Base-by-base conservation (phyloP, 1,140 invertebrate species). In the Ridgeia piscesae region DNA sequence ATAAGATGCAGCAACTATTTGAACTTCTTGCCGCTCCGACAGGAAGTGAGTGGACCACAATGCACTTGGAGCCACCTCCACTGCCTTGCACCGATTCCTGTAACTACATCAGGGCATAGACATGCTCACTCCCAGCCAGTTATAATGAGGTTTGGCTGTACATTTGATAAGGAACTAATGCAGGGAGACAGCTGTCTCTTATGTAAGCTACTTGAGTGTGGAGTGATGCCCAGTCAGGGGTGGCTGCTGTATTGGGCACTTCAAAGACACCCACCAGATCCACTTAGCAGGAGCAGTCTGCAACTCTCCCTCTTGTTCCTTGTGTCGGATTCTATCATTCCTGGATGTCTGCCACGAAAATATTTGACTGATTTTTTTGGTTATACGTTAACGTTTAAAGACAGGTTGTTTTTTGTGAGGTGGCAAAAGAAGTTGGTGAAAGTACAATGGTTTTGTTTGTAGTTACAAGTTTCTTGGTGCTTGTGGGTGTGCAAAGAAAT, bases 101-200 rank as follows among this genome's bases (percentile, higher is more conserved):
- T 77, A 77, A 77, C 58, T 17, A 77, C 58, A 77, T 77, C 58
- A 77, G 58, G 58, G 27, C 2, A 31, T 77, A 77, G 58, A 77
- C 58, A 77, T 77, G 58, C 27, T 77, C 27, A 2, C 58, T 77
- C 27, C 17, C 58, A 77, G 58, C 58, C 58, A 77, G 58, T 77
- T 77, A 77, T 77, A 77, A 77, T 77, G 58, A 77, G 58, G 58
- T 77, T 77, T 77, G 58, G 58, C 58, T 77, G 58, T 77, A 77
- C 58, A 77, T 77, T 77, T 77, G 58, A 77, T 77, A 77, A 21
- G 58, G 17, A 77, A 17, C 14, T 77, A 77, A 77, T 77, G 11
- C 58, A 27, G 14, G 11, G 2, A 27, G 58, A 77, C 58, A 77
- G 58, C 6, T 77, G 58, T 77, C 58, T 77, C 58, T 77, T 14